Evolutionary conservation across 1,140 invertebrate species (phyloP).

Genomic region (Brachionus rubens): DNA sequence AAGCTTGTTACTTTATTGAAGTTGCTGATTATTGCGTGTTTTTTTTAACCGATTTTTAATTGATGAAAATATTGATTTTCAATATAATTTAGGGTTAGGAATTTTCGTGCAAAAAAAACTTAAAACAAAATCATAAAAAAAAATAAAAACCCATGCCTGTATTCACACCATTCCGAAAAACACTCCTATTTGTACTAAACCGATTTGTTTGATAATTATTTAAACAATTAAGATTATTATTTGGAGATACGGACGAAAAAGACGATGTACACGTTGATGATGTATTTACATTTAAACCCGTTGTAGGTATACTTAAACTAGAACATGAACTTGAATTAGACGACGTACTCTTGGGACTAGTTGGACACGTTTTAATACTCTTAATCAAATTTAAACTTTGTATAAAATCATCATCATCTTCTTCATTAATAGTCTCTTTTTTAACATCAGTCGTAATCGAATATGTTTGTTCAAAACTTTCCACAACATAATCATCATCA

Average conservation of each 20-base stretch:
- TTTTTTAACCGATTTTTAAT: no score
- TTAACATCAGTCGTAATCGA: not conserved
- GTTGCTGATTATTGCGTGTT: no score
- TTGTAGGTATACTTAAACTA: not conserved
- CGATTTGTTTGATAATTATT: not conserved
- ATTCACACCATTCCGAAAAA: slow-evolving; percentile 11
- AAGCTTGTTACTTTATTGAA: no score
- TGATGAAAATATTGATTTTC: not conserved
- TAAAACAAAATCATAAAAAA: not conserved
- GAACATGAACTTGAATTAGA: not conserved
- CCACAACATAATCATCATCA: slow-evolving; percentile 31
- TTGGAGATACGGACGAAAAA: not conserved
- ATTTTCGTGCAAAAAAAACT: not conserved
- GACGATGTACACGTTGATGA: not conserved
- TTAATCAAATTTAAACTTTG: slow-evolving; percentile 6
- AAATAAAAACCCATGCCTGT: slow-evolving; percentile 9
- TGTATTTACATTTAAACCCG: no score
- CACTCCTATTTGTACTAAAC: not conserved
- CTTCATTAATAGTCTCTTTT: not conserved
- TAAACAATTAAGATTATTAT: not conserved
- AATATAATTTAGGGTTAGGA: not conserved
- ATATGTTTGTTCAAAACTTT: slow-evolving; percentile 43
- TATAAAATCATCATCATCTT: not conserved
- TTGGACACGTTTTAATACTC: not conserved
- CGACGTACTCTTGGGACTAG: slow-evolving; percentile 14